These are phyloP conservation scores for Microplitis manilae DNA, from an alignment of 2,888 invertebrate genomes.

Conservation along the genomic window DNA sequence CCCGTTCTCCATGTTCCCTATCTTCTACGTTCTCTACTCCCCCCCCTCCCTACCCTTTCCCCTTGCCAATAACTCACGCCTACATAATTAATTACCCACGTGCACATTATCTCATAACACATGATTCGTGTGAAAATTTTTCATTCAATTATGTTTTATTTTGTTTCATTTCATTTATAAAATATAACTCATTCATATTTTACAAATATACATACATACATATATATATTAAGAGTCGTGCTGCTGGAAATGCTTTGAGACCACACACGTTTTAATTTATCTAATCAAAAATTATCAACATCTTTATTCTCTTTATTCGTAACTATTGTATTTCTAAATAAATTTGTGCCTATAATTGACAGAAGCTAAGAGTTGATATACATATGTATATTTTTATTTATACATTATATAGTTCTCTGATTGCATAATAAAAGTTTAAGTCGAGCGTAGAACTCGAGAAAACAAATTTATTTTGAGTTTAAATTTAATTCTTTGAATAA, in stretches of 20 bases:
- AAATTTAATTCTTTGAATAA: too few relatives aligned
- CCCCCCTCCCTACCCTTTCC: background rate
- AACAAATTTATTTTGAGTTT: too few relatives aligned
- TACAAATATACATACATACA: too few relatives aligned
- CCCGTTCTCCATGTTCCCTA: background rate
- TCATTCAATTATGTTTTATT: background rate
- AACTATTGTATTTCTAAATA: background rate
- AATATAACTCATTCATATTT: too few relatives aligned
- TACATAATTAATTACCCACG: constrained; percentile 23
- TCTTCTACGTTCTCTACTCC: too few relatives aligned
- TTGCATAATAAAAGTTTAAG: background rate
- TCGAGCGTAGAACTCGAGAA: background rate
- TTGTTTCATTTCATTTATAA: background rate
- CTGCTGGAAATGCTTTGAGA: background rate
- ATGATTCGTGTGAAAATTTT: constrained; percentile 1
- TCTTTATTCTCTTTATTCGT: background rate
- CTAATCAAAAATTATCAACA: background rate
- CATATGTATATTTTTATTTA: too few relatives aligned
- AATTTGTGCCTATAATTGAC: background rate
- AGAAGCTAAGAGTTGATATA: background rate
- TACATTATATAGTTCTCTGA: background rate
- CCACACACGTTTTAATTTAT: background rate
- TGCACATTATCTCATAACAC: background rate
- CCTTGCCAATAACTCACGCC: background rate
- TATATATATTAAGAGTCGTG: background rate